These are phyloP conservation scores for rat (Rattus norvegicus) DNA, from an alignment of 2,113 vertebrate genomes.

Conservation along the genomic window GRCr8 NC_086032.1:103927001-103927500, in stretches of 20 bases:
- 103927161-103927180: background rate
- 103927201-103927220: background rate
- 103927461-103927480: background rate
- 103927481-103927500: background rate
- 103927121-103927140: background rate
- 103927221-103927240: background rate
- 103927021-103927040: background rate
- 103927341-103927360: background rate
- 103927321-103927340: background rate
- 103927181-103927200: background rate
- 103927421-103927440: background rate
- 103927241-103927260: background rate
- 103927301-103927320: background rate
- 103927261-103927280: background rate
- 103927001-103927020: constrained; percentile 9
- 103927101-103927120: background rate
- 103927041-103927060: too few species aligned
- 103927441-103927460: background rate
- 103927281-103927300: background rate
- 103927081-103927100: background rate
- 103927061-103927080: background rate
- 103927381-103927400: background rate
- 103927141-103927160: constrained; percentile 30
- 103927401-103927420: background rate
- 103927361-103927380: background rate